These are phyloP conservation scores for Kuschelorhynchus macadamiae DNA, from an alignment of 2,888 invertebrate genomes.

Conservation along the genomic window DNA sequence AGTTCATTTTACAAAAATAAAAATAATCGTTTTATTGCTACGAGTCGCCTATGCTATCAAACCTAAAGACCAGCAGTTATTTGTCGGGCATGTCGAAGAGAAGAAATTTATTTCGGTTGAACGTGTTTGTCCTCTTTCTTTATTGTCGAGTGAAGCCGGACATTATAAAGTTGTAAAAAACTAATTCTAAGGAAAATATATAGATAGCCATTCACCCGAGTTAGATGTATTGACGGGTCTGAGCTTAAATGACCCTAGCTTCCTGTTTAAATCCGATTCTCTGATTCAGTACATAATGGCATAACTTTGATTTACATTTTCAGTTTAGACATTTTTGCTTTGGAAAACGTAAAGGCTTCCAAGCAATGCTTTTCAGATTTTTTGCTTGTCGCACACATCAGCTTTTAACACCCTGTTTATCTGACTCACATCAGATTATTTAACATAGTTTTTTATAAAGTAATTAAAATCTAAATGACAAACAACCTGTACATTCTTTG, in stretches of 20 bases:
- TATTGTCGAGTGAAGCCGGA: conserved; percentile 48
- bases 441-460: too few species aligned
- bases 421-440: too few species aligned
- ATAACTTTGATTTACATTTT: too few species aligned
- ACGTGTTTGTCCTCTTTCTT: conserved; percentile 51
- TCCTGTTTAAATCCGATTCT: conserved; percentile 34
- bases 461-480: too few species aligned
- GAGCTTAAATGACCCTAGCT: conserved; percentile 42
- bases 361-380: too few species aligned
- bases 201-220: conserved; percentile 33
- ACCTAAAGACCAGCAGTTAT: conserved; percentile 54
- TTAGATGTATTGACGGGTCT: conserved; percentile 38
- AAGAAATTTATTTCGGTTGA: conserved; percentile 52
- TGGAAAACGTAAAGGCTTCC: too few species aligned
- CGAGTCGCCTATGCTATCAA: conserved; percentile 43
- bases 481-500: too few species aligned
- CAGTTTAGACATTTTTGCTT: too few species aligned
- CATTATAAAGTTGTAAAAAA: conserved; percentile 52
- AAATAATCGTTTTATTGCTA: too few species aligned
- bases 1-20: too few species aligned
- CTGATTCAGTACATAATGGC: conserved; percentile 32
- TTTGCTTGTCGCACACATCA: too few species aligned
- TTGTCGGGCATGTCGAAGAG: conserved; percentile 58
- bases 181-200: conserved; percentile 48
- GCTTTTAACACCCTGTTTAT: too few species aligned